phyloP scores from a whole-genome alignment of 2,113 vertebrate genomes.

The Argyrosomus japonicus region DNA sequence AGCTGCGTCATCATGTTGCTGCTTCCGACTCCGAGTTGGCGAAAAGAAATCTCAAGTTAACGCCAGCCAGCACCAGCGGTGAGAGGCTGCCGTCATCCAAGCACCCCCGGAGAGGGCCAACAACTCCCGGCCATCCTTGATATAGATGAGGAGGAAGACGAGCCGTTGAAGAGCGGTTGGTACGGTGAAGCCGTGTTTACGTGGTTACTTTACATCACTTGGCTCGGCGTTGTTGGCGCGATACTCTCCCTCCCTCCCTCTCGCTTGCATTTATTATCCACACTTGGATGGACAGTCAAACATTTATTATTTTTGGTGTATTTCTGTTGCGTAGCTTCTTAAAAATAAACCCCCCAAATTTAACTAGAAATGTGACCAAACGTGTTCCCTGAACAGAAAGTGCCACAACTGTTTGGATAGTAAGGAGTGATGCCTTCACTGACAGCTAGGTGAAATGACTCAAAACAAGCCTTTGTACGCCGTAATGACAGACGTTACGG shows the following conservation, averaged over 20 bases:
- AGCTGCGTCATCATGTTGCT: constrained; percentile 86
- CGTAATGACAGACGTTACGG: constrained; percentile 11
- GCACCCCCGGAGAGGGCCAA: constrained; percentile 50
- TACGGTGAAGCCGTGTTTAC: constrained; percentile 50
- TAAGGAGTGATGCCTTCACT: constrained; percentile 52
- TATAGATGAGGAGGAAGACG: constrained; percentile 47
- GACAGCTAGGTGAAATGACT: constrained; percentile 52
- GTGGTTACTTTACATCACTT: constrained; percentile 75
- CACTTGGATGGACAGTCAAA: constrained; percentile 29
- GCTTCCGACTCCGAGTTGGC: constrained; percentile 81
- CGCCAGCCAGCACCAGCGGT: constrained; percentile 65
- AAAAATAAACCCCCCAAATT: not conserved
- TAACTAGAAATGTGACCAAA: not conserved
- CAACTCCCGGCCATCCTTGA: constrained; percentile 51
- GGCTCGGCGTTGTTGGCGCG: constrained; percentile 70
- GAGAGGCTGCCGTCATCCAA: constrained; percentile 61
- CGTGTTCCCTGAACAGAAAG: constrained; percentile 6
- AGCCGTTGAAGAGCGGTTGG: constrained; percentile 32
- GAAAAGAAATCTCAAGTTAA: constrained; percentile 85
- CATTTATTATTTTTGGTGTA: not conserved
- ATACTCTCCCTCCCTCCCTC: constrained; percentile 25
- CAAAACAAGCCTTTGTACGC: constrained; percentile 12
- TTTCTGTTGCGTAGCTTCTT: not conserved
- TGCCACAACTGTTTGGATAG: constrained; percentile 22
- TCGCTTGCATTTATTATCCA: constrained; percentile 42